A percentile compares a stretch with the other conserved stretches of the same genome.
phyloP scores from a whole-genome alignment of 2,888 invertebrate genomes.

The Parthenolecanium corni region DNA sequence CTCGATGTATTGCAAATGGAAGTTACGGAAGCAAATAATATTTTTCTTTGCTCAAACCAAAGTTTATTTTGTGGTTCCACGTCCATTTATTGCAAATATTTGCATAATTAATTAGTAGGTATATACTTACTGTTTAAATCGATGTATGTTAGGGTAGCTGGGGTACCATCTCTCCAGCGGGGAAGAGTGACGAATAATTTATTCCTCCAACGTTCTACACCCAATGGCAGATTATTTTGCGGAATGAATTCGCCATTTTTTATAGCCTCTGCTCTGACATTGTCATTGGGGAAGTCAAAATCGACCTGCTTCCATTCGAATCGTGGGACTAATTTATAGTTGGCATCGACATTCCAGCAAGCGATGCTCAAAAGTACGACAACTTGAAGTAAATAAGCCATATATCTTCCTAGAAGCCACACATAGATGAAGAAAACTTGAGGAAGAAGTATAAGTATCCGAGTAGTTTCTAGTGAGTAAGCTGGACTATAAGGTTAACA shows the following conservation, averaged over 20 bases:
- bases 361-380: background rate
- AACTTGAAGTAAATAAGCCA: background rate
- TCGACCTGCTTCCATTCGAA: conserved; percentile 60
- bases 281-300: conserved; percentile 53
- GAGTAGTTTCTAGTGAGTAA: too few relatives aligned
- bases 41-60: too few relatives aligned
- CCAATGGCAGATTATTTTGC: conserved; percentile 57
- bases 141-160: conserved; percentile 56
- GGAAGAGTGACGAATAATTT: conserved; percentile 52
- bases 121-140: conserved; percentile 40
- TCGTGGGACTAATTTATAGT: conserved; percentile 44
- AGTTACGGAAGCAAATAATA: too few relatives aligned
- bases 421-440: too few relatives aligned
- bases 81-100: too few relatives aligned
- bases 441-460: too few relatives aligned
- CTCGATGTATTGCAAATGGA: too few relatives aligned
- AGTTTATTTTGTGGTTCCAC: too few relatives aligned
- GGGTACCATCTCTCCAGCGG: conserved; percentile 56
- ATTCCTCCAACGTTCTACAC: conserved; percentile 59
- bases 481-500: too few relatives aligned
- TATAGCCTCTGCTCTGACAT: conserved; percentile 49
- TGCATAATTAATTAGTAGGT: too few relatives aligned
- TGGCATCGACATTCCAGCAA: conserved; percentile 4
- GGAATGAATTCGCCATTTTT: conserved; percentile 49
- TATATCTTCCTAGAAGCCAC: background rate